Evolutionary conservation across 1,140 invertebrate genomes (phyloP).

Genomic region (Drosophila aff.): DNA sequence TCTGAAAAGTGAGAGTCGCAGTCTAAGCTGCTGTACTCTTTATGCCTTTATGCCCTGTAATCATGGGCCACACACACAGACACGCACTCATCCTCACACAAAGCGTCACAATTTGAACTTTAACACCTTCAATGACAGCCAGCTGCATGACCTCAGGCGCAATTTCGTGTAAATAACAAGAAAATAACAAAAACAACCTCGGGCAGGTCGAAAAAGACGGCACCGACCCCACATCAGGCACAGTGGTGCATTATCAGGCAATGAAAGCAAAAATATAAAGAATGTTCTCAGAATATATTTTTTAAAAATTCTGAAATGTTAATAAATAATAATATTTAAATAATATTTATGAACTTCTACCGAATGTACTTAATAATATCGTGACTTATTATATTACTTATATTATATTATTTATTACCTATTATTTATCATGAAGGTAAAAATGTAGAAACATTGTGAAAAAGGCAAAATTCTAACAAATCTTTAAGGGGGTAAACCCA

Average conservation of each 20-base stretch:
- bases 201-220: conserved; percentile 48
- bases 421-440: too few species aligned
- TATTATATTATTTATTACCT: too few species aligned
- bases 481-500: too few species aligned
- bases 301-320: neutral
- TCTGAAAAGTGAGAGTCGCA: conserved; percentile 33
- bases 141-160: conserved; percentile 73
- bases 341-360: too few species aligned
- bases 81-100: conserved; percentile 7
- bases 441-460: too few species aligned
- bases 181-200: conserved; percentile 80
- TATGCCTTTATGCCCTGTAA: conserved; percentile 56
- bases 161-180: conserved; percentile 83
- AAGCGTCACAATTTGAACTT: conserved; percentile 75
- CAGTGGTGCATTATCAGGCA: neutral
- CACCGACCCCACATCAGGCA: conserved; percentile 22
- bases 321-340: too few species aligned
- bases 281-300: neutral
- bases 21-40: conserved; percentile 39
- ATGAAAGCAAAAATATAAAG: neutral
- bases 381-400: too few species aligned
- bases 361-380: too few species aligned
- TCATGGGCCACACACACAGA: conserved; percentile 42
- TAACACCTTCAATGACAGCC: conserved; percentile 81
- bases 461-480: too few species aligned